Percentiles rank a stretch among this genome's conserved stretches.
These are phyloP conservation scores for Saguinus midas DNA, from an alignment of 2,113 vertebrate genomes.

Conservation along the genomic window DNA sequence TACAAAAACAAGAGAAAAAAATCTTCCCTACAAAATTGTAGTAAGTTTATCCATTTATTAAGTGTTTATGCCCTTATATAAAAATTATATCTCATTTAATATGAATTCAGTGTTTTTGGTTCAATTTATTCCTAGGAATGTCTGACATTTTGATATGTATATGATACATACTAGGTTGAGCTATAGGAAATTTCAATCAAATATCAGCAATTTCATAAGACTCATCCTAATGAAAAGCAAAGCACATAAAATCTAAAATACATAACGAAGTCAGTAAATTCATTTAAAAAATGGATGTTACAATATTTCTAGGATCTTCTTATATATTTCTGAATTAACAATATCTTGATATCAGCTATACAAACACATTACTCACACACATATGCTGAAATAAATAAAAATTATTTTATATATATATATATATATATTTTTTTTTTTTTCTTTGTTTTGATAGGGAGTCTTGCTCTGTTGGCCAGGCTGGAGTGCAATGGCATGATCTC, in stretches of 20 bases:
- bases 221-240: background rate
- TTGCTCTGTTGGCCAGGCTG: too few species aligned
- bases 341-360: background rate
- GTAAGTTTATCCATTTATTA: background rate
- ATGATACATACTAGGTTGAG: background rate
- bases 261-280: background rate
- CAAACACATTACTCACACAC: background rate
- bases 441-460: too few species aligned
- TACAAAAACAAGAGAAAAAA: background rate
- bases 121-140: background rate
- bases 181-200: background rate
- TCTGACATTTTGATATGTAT: background rate
- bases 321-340: background rate
- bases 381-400: background rate
- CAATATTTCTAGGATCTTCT: background rate
- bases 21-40: background rate
- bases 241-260: background rate
- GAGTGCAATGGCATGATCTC: too few species aligned
- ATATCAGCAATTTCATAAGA: background rate
- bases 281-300: constrained; percentile 14
- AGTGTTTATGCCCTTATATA: background rate
- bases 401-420: background rate
- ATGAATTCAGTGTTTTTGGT: background rate
- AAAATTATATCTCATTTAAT: background rate
- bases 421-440: too few species aligned